phyloP scores from a whole-genome alignment of 2,797 vertebrate species.

The Brotula barbata region DNA sequence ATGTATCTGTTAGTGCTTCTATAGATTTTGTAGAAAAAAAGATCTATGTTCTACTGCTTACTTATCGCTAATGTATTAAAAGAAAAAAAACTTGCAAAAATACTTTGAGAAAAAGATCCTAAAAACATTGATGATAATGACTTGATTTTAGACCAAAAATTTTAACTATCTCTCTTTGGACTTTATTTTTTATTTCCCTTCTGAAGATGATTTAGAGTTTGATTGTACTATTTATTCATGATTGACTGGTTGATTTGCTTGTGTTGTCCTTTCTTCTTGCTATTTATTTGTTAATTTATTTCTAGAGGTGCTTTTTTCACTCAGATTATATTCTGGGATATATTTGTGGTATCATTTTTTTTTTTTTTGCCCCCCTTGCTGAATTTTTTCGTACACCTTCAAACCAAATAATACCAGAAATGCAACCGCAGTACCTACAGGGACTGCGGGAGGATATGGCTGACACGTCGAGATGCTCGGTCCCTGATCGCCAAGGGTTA shows the following conservation, averaged over 20 bases:
- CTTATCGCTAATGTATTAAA: conserved; percentile 85
- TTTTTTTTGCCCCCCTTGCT: conserved; percentile 35
- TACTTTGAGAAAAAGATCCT: conserved; percentile 76
- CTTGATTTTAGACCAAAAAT: conserved; percentile 94
- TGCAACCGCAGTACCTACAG: conserved; percentile 61
- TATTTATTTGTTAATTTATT: conserved; percentile 79
- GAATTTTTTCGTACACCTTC: conserved; percentile 71
- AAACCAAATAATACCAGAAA: conserved; percentile 77
- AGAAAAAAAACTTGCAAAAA: conserved; percentile 76
- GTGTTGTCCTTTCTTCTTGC: conserved; percentile 48
- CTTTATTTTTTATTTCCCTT: conserved; percentile 66
- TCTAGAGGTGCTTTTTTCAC: conserved; percentile 68
- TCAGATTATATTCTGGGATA: conserved; percentile 68
- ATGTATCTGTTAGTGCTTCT: conserved; percentile 89
- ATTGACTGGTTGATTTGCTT: conserved; percentile 65
- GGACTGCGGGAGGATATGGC: conserved; percentile 47
- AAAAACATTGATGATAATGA: conserved; percentile 80
- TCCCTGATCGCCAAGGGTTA: conserved; percentile 45
- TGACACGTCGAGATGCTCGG: conserved; percentile 39
- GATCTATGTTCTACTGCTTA: conserved; percentile 87
- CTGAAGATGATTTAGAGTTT: conserved; percentile 70
- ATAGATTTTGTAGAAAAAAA: conserved; percentile 87
- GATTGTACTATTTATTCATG: conserved; percentile 80
- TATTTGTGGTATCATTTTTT: conserved; percentile 54
- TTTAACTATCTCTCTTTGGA: conserved; percentile 79